Conservation (phyloP, 1,140 invertebrate species). For the Anagrus nilaparvatae region DNA sequence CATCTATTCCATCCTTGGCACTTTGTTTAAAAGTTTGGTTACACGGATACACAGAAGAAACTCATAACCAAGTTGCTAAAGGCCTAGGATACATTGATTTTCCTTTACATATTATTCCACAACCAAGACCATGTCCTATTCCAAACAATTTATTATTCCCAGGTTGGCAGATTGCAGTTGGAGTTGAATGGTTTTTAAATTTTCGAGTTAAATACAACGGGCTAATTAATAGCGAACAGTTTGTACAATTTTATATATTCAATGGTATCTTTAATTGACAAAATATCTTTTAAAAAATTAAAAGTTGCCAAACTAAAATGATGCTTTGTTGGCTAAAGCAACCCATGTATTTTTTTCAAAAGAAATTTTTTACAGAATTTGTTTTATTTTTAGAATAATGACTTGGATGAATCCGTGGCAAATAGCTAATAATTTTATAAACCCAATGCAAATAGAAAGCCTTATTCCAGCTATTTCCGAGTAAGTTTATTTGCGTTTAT, state of each 20-base stretch:
- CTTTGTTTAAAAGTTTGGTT: slow-evolving; percentile 50
- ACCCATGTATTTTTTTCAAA: slow-evolving; percentile 2
- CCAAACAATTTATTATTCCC: slow-evolving; percentile 48
- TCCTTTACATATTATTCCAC: slow-evolving; percentile 34
- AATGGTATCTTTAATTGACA: neutral
- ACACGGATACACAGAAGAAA: slow-evolving; percentile 39
- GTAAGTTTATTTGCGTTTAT: slow-evolving; percentile 36
- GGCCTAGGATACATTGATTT: slow-evolving; percentile 43
- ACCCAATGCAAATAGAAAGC: slow-evolving; percentile 55
- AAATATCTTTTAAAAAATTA: too few relatives aligned
- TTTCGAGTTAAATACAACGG: slow-evolving; percentile 44
- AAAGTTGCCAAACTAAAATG: neutral
- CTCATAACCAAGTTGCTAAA: slow-evolving; percentile 41
- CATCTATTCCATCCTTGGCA: slow-evolving; percentile 65
- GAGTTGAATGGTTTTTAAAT: slow-evolving; percentile 48
- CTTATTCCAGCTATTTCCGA: slow-evolving; percentile 44
- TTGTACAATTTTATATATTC: slow-evolving; percentile 28
- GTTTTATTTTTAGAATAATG: slow-evolving; percentile 43
- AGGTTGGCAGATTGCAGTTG: slow-evolving; percentile 48
- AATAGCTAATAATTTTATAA: slow-evolving; percentile 51
- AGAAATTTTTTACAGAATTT: too few relatives aligned
- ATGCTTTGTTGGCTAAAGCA: slow-evolving; percentile 7
- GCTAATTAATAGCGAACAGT: slow-evolving; percentile 52
- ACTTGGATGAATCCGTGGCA: slow-evolving; percentile 65
- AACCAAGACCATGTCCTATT: slow-evolving; percentile 39